Conservation (phyloP, 1,140 invertebrate species). For the Rhizoglyphus robini region DNA sequence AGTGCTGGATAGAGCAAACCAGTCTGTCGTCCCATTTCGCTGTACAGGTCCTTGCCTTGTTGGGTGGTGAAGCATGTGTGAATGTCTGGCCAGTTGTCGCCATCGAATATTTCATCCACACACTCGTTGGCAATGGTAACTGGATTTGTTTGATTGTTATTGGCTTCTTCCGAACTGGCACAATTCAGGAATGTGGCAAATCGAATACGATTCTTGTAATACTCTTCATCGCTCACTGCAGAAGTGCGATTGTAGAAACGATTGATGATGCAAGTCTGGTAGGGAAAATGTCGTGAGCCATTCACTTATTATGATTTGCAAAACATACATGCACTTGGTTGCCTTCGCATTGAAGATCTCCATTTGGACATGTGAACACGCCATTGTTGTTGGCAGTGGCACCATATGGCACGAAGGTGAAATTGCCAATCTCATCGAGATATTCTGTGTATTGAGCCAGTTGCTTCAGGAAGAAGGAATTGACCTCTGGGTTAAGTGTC, state of each 20-base stretch:
- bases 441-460: not conserved
- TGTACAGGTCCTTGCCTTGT: not conserved
- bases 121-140: not conserved
- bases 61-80: not conserved
- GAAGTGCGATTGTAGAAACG: not conserved
- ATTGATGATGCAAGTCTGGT: not conserved
- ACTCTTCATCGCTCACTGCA: not conserved
- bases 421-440: slow-evolving; percentile 7
- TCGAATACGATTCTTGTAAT: not conserved
- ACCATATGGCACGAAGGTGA: slow-evolving; percentile 4
- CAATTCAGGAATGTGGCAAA: not conserved
- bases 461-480: not conserved
- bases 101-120: slow-evolving; percentile 9
- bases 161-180: not conserved
- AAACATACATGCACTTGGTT: slow-evolving; percentile 15
- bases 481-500: not conserved
- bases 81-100: not conserved
- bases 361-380: not conserved
- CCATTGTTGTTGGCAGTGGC: not conserved
- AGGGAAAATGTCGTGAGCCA: too few relatives aligned
- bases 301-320: too few relatives aligned
- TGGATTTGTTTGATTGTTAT: not conserved
- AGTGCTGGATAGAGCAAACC: not conserved
- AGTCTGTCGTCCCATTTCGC: not conserved
- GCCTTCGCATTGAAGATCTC: not conserved